Evolutionary conservation across 2,113 vertebrate species (phyloP).

Genomic region (Pluvianellus socialis): DNA sequence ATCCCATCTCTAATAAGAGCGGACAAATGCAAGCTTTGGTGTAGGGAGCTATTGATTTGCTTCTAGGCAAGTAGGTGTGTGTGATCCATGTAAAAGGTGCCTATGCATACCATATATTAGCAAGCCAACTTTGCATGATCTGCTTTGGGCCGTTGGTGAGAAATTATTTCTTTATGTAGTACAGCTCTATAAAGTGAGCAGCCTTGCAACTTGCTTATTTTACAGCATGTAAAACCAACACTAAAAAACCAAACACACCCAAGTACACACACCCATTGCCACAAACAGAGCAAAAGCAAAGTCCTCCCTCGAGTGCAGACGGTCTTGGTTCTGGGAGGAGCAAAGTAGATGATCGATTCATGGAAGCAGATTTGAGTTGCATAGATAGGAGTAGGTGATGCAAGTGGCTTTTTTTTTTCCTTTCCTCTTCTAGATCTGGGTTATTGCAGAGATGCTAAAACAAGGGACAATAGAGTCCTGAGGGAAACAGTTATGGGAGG

Average conservation of each 20-base stretch:
- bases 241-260: background rate
- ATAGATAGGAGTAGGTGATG: background rate
- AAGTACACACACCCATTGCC: background rate
- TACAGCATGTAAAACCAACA: background rate
- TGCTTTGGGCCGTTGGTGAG: background rate
- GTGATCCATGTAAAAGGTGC: background rate
- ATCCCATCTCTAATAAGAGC: background rate
- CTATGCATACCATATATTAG: background rate
- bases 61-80: slow-evolving; percentile 7
- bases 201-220: background rate
- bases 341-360: background rate
- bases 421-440: background rate
- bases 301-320: background rate
- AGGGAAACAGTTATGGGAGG: background rate
- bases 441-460: background rate
- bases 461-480: background rate
- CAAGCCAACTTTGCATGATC: background rate
- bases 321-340: background rate
- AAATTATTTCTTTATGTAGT: background rate
- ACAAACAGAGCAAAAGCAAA: background rate
- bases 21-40: background rate
- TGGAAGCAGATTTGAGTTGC: background rate
- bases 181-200: background rate
- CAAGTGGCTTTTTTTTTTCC: background rate
- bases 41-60: slow-evolving; percentile 6